These are phyloP conservation scores for Callithrix jacchus DNA, from an alignment of 2,113 vertebrate genomes.

Conservation along the genomic window DNA sequence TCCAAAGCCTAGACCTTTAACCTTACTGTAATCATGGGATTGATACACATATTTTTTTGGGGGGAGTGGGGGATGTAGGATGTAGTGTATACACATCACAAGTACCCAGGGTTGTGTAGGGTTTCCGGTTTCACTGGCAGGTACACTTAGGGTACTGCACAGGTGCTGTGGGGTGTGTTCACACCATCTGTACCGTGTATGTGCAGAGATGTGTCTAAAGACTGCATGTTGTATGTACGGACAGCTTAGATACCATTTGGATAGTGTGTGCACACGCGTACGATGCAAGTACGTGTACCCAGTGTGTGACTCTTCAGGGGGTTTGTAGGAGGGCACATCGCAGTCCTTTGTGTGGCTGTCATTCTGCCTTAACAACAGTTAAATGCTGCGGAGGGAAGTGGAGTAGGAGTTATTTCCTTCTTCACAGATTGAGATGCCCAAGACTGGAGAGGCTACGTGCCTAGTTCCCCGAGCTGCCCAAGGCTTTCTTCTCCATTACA, in stretches of 20 bases:
- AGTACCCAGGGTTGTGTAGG: rapidly evolving
- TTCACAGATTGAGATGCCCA: neutral
- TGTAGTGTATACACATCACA: neutral
- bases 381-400: neutral
- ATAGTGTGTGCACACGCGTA: rapidly evolving
- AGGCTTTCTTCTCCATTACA: neutral
- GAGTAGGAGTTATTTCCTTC: neutral
- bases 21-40: neutral
- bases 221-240: rapidly evolving
- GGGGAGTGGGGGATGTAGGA: too few species aligned
- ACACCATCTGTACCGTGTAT: rapidly evolving
- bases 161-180: neutral
- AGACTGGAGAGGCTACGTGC: neutral
- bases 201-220: neutral
- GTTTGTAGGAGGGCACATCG: rapidly evolving
- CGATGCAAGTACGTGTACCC: neutral
- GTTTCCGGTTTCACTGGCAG: neutral
- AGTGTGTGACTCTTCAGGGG: too few species aligned
- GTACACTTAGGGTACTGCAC: rapidly evolving
- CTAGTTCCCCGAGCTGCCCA: too few species aligned
- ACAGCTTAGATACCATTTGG: rapidly evolving
- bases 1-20: neutral
- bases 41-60: rapidly evolving
- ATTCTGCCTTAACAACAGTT: neutral
- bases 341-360: neutral